Evolutionary conservation across 1,140 invertebrate species (phyloP), one percentile per base, ranked within the genome.

Genomic region (Apis mellifera): DNA sequence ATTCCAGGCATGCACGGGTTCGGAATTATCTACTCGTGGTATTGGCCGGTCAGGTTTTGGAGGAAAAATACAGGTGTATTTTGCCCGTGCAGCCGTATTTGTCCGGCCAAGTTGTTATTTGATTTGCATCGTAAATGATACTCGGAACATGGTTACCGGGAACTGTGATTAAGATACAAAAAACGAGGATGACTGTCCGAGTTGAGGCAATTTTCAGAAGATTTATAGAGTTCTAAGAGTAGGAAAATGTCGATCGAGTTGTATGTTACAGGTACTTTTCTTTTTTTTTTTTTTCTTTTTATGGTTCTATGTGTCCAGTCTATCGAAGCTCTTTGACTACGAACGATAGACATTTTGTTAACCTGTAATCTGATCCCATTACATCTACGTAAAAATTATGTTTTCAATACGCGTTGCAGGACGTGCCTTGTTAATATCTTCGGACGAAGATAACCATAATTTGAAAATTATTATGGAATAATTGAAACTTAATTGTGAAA

Each of bases 21-120:
- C 12, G 26, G 57, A 60, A 71, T 71, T 71, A 78, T 78, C 48
- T 42, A 54, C 55, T 48, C 21, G 59, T 42, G 2, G 62, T 32
- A 64, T 72, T 48, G 57, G 13, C 9, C 21, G 21, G 5, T 26
- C 8, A 17, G 12, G 9, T n/a, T 7, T 64, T 19, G 62, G 9
- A 26, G 26, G 26, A 42, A 65, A 65, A 65, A 11, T 65, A 42
- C 19, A 42, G 19, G 9, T 69, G 48, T 50, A 50, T 52, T 23
- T 52, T 69, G 12, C 21, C 1, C 3, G 17, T 23, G 4, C 48
- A 13, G 13, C 32, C 32, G 21, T 50, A 50, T 69, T 52, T 50
- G 21, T 17, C 32, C 42, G 66, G 48, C 32, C 15, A 42, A 32
- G 26, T 65, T 65, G 64, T 65, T 65, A 65, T 65, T 65, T 42